Evolutionary conservation across 1,140 invertebrate genomes (phyloP).

Genomic region (Mya arenaria): DNA sequence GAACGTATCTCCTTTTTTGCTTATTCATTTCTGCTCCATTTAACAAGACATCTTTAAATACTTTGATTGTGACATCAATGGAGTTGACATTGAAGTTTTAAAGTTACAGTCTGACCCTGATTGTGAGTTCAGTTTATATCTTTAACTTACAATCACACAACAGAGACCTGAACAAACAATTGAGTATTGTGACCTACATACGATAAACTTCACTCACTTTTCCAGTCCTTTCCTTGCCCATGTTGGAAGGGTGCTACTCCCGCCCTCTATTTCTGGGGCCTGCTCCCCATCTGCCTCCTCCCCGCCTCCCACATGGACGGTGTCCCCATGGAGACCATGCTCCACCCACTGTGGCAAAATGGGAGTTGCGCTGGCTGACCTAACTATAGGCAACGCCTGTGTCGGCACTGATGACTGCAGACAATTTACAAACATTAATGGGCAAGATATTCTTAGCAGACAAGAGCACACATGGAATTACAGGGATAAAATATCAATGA

Average conservation of each 20-base stretch:
- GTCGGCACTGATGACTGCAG: background rate
- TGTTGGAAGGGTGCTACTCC: slow-evolving; percentile 41
- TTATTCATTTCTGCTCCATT: too few species aligned
- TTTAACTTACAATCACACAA: background rate
- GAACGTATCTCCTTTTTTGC: too few species aligned
- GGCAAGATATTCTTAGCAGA: too few species aligned
- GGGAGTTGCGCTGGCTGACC: background rate
- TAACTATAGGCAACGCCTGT: background rate
- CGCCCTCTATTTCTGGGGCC: slow-evolving; percentile 17
- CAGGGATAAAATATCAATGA: too few species aligned
- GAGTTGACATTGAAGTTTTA: too few species aligned
- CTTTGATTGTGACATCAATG: too few species aligned
- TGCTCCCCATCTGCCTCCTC: slow-evolving; percentile 23
- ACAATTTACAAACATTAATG: too few species aligned
- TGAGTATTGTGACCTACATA: background rate
- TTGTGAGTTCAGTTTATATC: background rate
- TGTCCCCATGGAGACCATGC: slow-evolving; percentile 28
- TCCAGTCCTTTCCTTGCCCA: slow-evolving; percentile 60
- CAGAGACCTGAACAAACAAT: background rate
- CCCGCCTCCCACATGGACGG: slow-evolving; percentile 1
- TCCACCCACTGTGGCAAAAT: slow-evolving; percentile 59
- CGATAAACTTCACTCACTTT: slow-evolving; percentile 37
- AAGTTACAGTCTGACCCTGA: too few species aligned
- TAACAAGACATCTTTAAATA: too few species aligned
- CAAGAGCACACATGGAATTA: too few species aligned